Evolutionary conservation across 1,140 invertebrate species (phyloP).

Genomic region (Laupala kohalensis): DNA sequence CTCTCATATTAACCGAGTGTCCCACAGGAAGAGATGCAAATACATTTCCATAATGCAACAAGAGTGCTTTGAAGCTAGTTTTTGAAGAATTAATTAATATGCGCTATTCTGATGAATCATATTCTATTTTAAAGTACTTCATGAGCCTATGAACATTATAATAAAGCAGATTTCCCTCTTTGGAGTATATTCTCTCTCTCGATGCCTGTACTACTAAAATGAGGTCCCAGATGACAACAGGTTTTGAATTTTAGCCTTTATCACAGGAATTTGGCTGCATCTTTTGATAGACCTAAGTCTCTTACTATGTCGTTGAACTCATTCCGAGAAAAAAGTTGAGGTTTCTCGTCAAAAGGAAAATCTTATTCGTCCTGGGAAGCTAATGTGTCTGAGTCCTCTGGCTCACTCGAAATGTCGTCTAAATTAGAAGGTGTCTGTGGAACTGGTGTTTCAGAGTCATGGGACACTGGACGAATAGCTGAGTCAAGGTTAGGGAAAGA

Average conservation of each 20-base stretch:
- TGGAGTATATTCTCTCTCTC: not conserved
- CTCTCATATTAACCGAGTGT: too few species aligned
- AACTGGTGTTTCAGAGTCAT: constrained; percentile 1
- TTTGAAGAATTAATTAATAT: too few species aligned
- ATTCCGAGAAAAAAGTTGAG: constrained; percentile 2
- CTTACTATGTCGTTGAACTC: not conserved
- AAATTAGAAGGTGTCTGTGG: constrained; percentile 1
- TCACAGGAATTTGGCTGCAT: not conserved
- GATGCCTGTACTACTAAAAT: constrained; percentile 1
- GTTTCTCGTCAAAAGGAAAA: not conserved
- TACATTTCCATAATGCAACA: too few species aligned
- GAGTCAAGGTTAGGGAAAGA: not conserved
- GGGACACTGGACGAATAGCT: not conserved
- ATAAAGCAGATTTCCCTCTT: too few species aligned
- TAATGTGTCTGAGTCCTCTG: constrained; percentile 4
- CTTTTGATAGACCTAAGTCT: not conserved
- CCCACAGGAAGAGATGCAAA: too few species aligned
- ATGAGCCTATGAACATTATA: too few species aligned
- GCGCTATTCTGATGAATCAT: too few species aligned
- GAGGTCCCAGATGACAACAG: not conserved
- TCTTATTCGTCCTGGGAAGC: not conserved
- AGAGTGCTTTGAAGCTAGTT: too few species aligned
- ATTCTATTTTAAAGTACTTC: too few species aligned
- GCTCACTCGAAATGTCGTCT: not conserved
- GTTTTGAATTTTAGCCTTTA: not conserved